Evolutionary conservation across 2,888 invertebrate species (phyloP), one percentile per base, ranked within the genome.

Genomic region (Elegia similella): DNA sequence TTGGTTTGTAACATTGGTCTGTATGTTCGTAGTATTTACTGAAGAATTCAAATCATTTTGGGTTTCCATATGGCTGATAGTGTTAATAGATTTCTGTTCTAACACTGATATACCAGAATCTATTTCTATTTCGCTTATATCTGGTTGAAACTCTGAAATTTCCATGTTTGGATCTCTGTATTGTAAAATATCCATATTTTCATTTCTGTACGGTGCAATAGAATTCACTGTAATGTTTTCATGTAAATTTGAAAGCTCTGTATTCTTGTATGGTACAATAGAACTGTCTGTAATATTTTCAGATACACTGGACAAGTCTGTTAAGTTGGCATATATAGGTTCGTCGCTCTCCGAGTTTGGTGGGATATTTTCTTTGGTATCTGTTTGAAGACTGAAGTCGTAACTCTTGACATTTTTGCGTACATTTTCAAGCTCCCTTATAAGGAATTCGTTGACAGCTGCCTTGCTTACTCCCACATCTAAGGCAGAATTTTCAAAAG

Each of bases 401-500:
- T 66, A 66, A 38, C 63, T 48, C 62, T 74, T 76, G 0, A 86
- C 63, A 64, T 82, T 86, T 47, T 82, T 84, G 10, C 76, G 72
- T 1, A 92, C 92, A 75, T 92, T 92, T 30, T 89, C 80, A 5
- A 92, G 70, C 63, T 92, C 92, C 61, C 78, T 65, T 0, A 76
- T 78, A 16, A 92, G 63, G 42, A 91, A 83, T 66, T 86, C 84
- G 52, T 90, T 90, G 0, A 87, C 76, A 0, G 82, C 82, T 29
- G 77, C 73, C 52, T 82, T 86, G 30, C 79, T 86, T 29, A 83
- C 73, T 10, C 88, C 92, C 43, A 88, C 61, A 60, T 92, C 92
- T 57, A 92, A 64, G 0, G 85, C 91, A 0, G 84, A 78, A 60
- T 92, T 92, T 56, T 92, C 92, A 64, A 92, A 92, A 0, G 82